Evolutionary conservation across 2,888 invertebrate genomes (phyloP), one percentile per base, ranked within the genome.

Genomic region (Drosophila rellima): DNA sequence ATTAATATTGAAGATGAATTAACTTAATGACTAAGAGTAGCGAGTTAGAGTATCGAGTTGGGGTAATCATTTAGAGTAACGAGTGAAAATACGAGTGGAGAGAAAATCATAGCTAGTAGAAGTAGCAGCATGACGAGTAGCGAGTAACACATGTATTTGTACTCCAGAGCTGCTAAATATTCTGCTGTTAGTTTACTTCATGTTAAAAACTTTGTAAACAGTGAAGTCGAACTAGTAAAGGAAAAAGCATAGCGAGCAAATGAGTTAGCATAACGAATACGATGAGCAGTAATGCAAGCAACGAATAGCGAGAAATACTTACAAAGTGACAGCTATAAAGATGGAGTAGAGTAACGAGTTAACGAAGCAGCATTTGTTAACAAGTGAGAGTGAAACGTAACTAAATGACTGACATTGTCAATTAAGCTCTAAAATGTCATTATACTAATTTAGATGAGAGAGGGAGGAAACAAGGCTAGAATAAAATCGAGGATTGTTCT

Each of bases 371-470:
- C n/a, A n/a, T n/a, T n/a, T n/a, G n/a, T n/a, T n/a, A n/a, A n/a
- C n/a, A n/a, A n/a, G n/a, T n/a, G n/a, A n/a, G n/a, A n/a, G n/a
- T n/a, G n/a, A n/a, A n/a, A n/a, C n/a, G n/a, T n/a, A n/a, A n/a
- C n/a, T n/a, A n/a, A n/a, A 51, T 55, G 44, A 63, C 77, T 55
- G 77, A 37, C 40, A 42, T 23, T 39, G 72, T 47, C 78, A 72
- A 47, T 60, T 42, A 54, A 33, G 64, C 18, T 47, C 17, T 18
- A 31, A 39, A 44, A 15, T 13, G 13, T 17, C 15, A 50, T 45
- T 33, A 11, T 15, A 23, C 29, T 35, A 70, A 47, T 26, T 50
- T 2, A n/a, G 13, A 2, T 15, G 15, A 11, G 2, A 10, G 4
- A 13, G 1, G 18, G 17, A 17, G 11, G 35, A 13, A 17, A 37